Percentiles rank a stretch among this genome's conserved stretches.
These are phyloP conservation scores for Augochlora pura DNA, from an alignment of 1,140 invertebrate species.

Conservation along the genomic window DNA sequence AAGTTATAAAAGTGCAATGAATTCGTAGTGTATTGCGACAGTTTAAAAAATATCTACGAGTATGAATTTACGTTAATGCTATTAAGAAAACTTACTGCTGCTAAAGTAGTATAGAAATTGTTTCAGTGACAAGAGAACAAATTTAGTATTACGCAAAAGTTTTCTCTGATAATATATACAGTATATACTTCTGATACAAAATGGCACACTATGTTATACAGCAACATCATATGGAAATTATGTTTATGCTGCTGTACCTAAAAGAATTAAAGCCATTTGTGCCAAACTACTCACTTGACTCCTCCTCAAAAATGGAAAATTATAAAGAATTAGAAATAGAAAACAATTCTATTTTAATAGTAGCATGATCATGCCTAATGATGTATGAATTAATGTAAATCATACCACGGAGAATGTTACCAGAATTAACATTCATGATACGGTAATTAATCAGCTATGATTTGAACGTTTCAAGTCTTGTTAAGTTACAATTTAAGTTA, in stretches of 20 bases:
- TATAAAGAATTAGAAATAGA: neutral
- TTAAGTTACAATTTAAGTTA: conserved; percentile 26
- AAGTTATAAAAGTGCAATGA: conserved; percentile 34
- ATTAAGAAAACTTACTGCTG: neutral
- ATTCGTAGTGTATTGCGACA: conserved; percentile 11
- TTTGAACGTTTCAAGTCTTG: conserved; percentile 1
- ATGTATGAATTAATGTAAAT: conserved; percentile 1
- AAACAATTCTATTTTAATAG: conserved; percentile 30
- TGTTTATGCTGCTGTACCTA: conserved; percentile 5
- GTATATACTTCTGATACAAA: conserved; percentile 13
- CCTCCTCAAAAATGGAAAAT: conserved; percentile 4
- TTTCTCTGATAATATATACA: neutral
- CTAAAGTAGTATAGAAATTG: conserved; percentile 9
- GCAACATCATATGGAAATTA: conserved; percentile 14
- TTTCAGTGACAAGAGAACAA: neutral
- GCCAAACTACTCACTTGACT: conserved; percentile 39
- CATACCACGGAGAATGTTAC: conserved; percentile 2
- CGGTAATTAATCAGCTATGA: conserved; percentile 17
- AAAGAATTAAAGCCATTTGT: conserved; percentile 32
- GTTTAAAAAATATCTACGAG: conserved; percentile 19
- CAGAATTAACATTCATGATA: conserved; percentile 1
- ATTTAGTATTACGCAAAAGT: neutral
- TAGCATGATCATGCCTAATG: conserved; percentile 7
- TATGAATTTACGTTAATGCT: neutral
- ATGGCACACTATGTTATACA: neutral